These are phyloP conservation scores for Atherinomorus stipes DNA, from an alignment of 2,113 vertebrate species.

Conservation along the genomic window DNA sequence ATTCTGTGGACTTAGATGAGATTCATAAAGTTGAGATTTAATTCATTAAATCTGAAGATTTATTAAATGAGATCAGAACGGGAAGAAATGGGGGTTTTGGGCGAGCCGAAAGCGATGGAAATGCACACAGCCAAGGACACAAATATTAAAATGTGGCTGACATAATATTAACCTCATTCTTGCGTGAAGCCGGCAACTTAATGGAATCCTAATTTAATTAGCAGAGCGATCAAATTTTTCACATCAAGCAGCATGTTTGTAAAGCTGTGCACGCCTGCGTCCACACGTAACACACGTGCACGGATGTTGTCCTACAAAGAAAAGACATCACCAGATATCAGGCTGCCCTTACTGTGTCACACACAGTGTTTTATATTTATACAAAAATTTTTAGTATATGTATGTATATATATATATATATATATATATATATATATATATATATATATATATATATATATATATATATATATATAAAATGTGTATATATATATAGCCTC, in stretches of 20 bases:
- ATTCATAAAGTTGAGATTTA: constrained; percentile 60
- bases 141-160: constrained; percentile 60
- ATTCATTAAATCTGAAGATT: constrained; percentile 66
- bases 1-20: constrained; percentile 66
- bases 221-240: background rate
- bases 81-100: constrained; percentile 43
- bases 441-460: no score
- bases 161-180: constrained; percentile 36
- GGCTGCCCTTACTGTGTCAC: constrained; percentile 62
- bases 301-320: background rate
- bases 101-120: constrained; percentile 42
- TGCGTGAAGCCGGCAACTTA: constrained; percentile 2
- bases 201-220: background rate
- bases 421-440: no score
- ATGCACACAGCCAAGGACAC: constrained; percentile 45
- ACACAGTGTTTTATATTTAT: no score
- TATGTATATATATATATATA: no score
- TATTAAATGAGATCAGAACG: constrained; percentile 54
- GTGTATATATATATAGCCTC: no score
- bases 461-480: no score
- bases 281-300: constrained; percentile 2
- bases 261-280: background rate
- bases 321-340: constrained; percentile 21
- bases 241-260: background rate
- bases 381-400: no score